These are phyloP conservation scores for Tenualosa thibaudeaui DNA, from an alignment of 2,797 vertebrate species.

Conservation along the genomic window DNA sequence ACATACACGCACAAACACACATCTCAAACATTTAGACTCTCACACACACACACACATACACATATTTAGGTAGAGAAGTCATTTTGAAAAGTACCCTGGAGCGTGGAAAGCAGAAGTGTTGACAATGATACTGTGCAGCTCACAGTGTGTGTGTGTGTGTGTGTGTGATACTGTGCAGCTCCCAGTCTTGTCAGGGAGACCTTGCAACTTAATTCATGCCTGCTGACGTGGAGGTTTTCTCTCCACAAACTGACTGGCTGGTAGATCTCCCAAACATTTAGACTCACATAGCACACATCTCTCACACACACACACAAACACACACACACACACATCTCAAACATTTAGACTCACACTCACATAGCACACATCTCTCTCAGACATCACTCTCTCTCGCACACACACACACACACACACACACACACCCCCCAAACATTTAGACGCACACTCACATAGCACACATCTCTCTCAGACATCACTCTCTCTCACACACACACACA, in stretches of 20 bases:
- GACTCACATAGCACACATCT: neutral
- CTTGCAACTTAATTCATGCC: neutral
- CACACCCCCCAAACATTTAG: too few relatives aligned
- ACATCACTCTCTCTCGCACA: too few relatives aligned
- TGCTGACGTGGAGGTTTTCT: neutral
- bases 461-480: too few relatives aligned
- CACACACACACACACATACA: conserved; percentile 11
- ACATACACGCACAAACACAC: neutral
- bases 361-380: too few relatives aligned
- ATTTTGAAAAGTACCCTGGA: neutral
- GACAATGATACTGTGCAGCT: neutral
- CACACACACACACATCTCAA: too few relatives aligned
- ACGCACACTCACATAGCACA: too few relatives aligned
- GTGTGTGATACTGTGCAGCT: neutral
- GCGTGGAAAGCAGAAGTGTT: neutral
- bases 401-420: too few relatives aligned
- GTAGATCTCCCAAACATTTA: neutral
- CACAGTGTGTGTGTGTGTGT: too few relatives aligned
- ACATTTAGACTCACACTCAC: too few relatives aligned
- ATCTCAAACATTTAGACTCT: neutral
- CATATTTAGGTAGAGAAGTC: neutral
- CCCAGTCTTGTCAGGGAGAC: neutral
- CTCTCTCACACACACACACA: too few relatives aligned
- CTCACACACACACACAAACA: too few relatives aligned
- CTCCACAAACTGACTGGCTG: neutral